Percentiles rank a stretch among this genome's conserved stretches.
Evolutionary conservation across 2,113 vertebrate species (phyloP).

Genomic region (Fukomys damarensis): DNA sequence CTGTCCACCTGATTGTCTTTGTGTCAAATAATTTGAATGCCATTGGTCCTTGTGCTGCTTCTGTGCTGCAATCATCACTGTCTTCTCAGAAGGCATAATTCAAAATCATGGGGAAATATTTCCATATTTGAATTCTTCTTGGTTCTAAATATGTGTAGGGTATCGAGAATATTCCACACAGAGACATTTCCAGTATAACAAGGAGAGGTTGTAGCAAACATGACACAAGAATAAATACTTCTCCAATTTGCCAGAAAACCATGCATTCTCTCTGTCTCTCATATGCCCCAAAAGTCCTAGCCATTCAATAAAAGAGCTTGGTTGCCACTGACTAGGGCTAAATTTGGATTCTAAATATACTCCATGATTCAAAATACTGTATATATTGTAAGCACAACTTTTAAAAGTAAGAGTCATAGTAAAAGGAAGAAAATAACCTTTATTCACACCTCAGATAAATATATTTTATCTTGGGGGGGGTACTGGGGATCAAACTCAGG

Average conservation of each 20-base stretch:
- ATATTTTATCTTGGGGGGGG: no score
- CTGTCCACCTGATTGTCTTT: conserved; percentile 63
- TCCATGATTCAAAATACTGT: not conserved
- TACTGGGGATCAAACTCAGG: no score
- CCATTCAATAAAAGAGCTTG: not conserved
- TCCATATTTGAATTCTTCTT: conserved; percentile 4
- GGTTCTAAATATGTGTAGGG: conserved; percentile 4
- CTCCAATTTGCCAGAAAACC: not conserved
- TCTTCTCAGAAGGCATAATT: conserved; percentile 39
- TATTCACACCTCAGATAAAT: not conserved
- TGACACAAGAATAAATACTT: not conserved
- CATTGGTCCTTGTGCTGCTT: not conserved
- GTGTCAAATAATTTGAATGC: conserved; percentile 48
- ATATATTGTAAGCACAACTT: not conserved
- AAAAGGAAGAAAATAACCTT: not conserved
- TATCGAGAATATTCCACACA: not conserved
- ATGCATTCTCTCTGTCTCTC: not conserved
- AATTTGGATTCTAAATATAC: conserved; percentile 8
- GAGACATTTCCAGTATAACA: not conserved
- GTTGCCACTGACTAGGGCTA: not conserved
- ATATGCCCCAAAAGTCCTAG: not conserved
- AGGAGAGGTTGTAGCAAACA: not conserved
- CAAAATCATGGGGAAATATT: conserved; percentile 11
- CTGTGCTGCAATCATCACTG: conserved; percentile 2
- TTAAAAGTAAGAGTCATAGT: not conserved